phyloP scores from a whole-genome alignment of 2,888 invertebrate species.

The Agriopis aurantiaria region DNA sequence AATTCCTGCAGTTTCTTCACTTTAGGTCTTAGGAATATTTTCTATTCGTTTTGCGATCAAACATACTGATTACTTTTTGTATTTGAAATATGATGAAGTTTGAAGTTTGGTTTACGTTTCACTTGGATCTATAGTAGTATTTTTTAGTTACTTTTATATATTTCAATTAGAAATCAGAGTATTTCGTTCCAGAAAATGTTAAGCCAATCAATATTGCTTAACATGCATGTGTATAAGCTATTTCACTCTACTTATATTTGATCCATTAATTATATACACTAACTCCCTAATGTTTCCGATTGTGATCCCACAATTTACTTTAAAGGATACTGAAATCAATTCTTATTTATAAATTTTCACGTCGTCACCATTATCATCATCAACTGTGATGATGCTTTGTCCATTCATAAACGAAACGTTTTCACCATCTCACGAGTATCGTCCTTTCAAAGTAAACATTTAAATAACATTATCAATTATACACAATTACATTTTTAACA shows the following conservation, averaged over 20 bases:
- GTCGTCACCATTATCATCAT: slow-evolving; percentile 16
- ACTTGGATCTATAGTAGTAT: neutral
- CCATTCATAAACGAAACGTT: slow-evolving; percentile 36
- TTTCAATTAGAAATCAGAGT: slow-evolving; percentile 15
- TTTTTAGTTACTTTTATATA: neutral
- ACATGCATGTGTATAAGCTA: slow-evolving; percentile 33
- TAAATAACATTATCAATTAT: slow-evolving; percentile 47
- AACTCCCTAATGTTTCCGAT: slow-evolving; percentile 62
- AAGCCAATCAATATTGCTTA: slow-evolving; percentile 49
- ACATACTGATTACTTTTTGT: slow-evolving; percentile 29
- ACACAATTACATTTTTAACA: slow-evolving; percentile 72
- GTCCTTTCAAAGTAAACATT: slow-evolving; percentile 42
- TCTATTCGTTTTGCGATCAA: slow-evolving; percentile 47
- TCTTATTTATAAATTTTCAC: slow-evolving; percentile 23
- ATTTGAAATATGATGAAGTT: neutral
- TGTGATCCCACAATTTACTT: slow-evolving; percentile 79
- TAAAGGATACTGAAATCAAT: slow-evolving; percentile 66
- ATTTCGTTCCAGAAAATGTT: slow-evolving; percentile 9
- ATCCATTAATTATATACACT: slow-evolving; percentile 71
- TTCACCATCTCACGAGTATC: slow-evolving; percentile 27
- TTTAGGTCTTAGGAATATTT: slow-evolving; percentile 21
- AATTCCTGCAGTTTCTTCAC: slow-evolving; percentile 67
- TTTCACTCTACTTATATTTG: slow-evolving; percentile 66
- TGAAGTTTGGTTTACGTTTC: neutral
- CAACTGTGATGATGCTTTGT: slow-evolving; percentile 35